Evolutionary conservation across 2,113 vertebrate species (phyloP).

Genomic region (Madoqua kirkii): DNA sequence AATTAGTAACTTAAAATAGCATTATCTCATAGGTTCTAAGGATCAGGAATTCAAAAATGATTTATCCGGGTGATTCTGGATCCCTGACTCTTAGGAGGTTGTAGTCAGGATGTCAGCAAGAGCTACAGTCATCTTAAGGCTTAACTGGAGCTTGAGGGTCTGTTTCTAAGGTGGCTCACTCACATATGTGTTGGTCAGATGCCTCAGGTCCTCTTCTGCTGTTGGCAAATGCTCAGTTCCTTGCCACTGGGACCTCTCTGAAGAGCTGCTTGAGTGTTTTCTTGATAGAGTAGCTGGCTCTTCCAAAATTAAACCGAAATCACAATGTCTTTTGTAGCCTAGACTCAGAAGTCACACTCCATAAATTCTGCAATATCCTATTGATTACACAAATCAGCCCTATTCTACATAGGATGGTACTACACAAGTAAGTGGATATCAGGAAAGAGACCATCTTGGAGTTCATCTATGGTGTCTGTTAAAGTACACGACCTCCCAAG

Average conservation of each 20-base stretch:
- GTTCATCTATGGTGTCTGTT: neutral
- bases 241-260: neutral
- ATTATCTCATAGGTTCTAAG: neutral
- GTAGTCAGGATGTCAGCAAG: neutral
- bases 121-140: neutral
- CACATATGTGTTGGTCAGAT: fast-evolving
- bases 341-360: neutral
- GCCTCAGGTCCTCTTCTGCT: neutral
- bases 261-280: neutral
- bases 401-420: neutral
- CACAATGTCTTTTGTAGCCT: neutral
- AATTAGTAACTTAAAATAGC: neutral
- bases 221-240: neutral
- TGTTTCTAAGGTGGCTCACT: neutral
- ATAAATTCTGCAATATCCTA: neutral
- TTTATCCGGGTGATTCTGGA: neutral
- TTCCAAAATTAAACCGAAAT: neutral
- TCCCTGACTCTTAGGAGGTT: neutral
- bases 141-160: neutral
- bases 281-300: neutral
- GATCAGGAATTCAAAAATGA: neutral
- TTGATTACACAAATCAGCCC: neutral
- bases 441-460: neutral
- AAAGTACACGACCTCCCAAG: neutral
- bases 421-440: neutral